A percentile compares a stretch with the other conserved stretches of the same genome.
phyloP scores from a whole-genome alignment of 53 echinoderm and acorn worm species.

The Astropecten irregularis region DNA sequence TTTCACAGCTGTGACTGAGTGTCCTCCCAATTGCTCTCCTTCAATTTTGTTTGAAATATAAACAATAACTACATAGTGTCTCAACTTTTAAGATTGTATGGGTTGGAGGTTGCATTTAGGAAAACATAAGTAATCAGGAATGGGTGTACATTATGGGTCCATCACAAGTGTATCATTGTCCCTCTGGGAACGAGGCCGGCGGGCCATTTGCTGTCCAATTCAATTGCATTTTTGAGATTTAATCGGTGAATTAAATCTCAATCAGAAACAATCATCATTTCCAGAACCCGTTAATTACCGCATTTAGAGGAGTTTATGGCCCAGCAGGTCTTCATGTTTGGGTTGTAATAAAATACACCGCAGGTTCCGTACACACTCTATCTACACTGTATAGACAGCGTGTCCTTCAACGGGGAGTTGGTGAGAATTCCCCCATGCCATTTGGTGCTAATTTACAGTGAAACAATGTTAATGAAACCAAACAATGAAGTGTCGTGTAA shows the following conservation, averaged over 20 bases:
- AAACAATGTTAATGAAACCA: conserved; percentile 49
- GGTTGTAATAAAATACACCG: conserved; percentile 12
- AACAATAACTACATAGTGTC: conserved; percentile 3
- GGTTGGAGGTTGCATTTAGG: background rate
- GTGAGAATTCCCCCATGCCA: conserved; percentile 18
- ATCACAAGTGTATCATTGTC: too few relatives aligned
- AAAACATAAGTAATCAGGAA: background rate
- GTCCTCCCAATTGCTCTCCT: conserved; percentile 3
- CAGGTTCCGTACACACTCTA: background rate
- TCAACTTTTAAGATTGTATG: background rate
- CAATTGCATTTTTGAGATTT: conserved; percentile 24
- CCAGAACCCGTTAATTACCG: conserved; percentile 49
- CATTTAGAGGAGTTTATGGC: conserved; percentile 24
- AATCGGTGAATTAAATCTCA: conserved; percentile 48
- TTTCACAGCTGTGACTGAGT: conserved; percentile 36
- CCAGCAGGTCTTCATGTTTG: conserved; percentile 19
- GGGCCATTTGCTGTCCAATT: background rate
- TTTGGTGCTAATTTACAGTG: conserved; percentile 45
- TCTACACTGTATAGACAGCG: background rate
- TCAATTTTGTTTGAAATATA: conserved; percentile 23
- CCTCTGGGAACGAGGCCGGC: background rate
- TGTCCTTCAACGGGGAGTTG: conserved; percentile 15
- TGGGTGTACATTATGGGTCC: too few relatives aligned
- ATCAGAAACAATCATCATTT: conserved; percentile 51
- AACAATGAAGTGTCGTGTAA: conserved; percentile 12